Evolutionary conservation across 1,140 invertebrate species (phyloP).

Genomic region (Heliconius melpomene): DNA sequence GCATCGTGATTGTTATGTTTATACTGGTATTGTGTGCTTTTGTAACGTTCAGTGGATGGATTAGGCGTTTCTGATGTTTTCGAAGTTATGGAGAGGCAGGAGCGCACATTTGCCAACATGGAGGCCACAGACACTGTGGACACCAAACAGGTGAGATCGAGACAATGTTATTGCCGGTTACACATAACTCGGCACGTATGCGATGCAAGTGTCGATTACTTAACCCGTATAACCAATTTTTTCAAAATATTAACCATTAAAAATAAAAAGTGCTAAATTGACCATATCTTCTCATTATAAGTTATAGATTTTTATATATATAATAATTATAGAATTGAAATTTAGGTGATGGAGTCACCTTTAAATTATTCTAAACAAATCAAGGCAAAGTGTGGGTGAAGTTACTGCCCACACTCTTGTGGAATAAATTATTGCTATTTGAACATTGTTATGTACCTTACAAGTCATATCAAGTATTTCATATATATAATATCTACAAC

Average conservation of each 20-base stretch:
- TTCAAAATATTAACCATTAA: background rate
- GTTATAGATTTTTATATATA: background rate
- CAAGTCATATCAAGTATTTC: constrained; percentile 56
- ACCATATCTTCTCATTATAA: background rate
- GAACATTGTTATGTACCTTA: constrained; percentile 72
- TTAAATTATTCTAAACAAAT: constrained; percentile 59
- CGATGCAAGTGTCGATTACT: background rate
- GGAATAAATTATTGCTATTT: constrained; percentile 78
- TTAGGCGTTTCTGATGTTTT: constrained; percentile 77
- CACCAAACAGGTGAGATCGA: constrained; percentile 74
- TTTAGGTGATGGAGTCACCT: constrained; percentile 56
- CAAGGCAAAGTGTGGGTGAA: constrained; percentile 75
- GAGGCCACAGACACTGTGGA: constrained; percentile 76
- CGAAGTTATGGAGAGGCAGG: constrained; percentile 76
- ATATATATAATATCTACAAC: constrained; percentile 30
- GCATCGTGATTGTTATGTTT: constrained; percentile 78
- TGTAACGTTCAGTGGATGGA: constrained; percentile 61
- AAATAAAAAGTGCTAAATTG: background rate
- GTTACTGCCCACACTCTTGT: constrained; percentile 66
- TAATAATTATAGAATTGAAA: constrained; percentile 33
- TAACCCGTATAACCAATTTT: constrained; percentile 1
- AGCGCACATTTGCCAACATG: constrained; percentile 76
- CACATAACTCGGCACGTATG: constrained; percentile 45
- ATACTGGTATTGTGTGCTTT: constrained; percentile 66
- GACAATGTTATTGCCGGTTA: constrained; percentile 66